Evolutionary conservation across 2,797 vertebrate genomes (phyloP), one percentile per base, ranked within the genome.

Genomic region (Arctocebus calabarensis): DNA sequence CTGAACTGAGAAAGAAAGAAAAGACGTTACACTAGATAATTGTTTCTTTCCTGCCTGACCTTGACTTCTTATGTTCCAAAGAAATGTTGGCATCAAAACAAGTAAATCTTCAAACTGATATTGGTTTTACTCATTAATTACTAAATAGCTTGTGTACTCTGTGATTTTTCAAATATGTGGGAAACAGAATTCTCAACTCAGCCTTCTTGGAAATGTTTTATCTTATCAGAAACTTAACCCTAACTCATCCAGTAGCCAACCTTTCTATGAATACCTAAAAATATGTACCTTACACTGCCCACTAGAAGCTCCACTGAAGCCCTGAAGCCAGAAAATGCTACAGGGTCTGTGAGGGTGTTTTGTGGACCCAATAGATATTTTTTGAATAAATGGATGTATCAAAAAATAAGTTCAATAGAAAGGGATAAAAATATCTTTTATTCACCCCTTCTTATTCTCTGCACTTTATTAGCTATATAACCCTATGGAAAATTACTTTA

Each of bases 91-190:
- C 62, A 61, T 88, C 43, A 68, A 84, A 81, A 78, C 78, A 95
- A 95, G 32, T 25, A 16, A 81, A 79, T 95, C 20, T 3, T 96
- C 68, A 62, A 88, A 82, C 85, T 59, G n/a, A 29, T 81, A 79
- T 77, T 84, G 85, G 79, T 62, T 90, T 94, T 92, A 90, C 81
- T 78, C 89, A 97, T 95, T 89, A 87, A 91, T 97, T 87, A 82
- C 89, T 93, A 32, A 96, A 94, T 81, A 91, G n/a, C 66, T 78
- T 84, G 20, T 83, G n/a, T 59, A 27, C 40, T 85, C 57, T 37
- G 75, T 10, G 37, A 71, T 82, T 95, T 92, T 95, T 94, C 68
- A 94, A 79, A 52, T 90, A 92, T 55, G 62, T 79, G 17, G 83
- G 92, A 90, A 96, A 77, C 48, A 85, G 52, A 94, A 70, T 83